Conservation (phyloP, 2,113 vertebrate genomes). For the Xiphophorus hellerii region DNA sequence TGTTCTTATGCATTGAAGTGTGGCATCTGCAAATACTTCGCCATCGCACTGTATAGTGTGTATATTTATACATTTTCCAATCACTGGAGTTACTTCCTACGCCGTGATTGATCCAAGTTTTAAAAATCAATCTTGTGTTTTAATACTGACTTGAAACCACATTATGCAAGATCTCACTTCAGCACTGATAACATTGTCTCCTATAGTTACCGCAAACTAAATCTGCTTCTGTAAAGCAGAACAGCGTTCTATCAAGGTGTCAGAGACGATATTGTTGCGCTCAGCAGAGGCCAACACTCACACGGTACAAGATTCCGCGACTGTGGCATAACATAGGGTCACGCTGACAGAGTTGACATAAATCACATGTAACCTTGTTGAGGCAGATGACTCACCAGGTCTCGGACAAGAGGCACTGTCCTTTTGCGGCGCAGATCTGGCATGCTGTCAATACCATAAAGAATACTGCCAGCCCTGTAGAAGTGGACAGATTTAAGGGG, state of each 20-base stretch:
- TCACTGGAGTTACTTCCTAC: too few relatives aligned
- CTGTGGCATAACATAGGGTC: slow-evolving; percentile 54
- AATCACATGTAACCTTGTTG: slow-evolving; percentile 77
- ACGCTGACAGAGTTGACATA: slow-evolving; percentile 66
- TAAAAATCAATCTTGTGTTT: too few relatives aligned
- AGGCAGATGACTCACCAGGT: slow-evolving; percentile 90
- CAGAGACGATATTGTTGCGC: slow-evolving; percentile 32
- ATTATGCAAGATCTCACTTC: too few relatives aligned
- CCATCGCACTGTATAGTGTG: too few relatives aligned
- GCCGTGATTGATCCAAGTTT: too few relatives aligned
- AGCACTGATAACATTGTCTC: not conserved
- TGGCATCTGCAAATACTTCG: too few relatives aligned
- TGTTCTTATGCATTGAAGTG: too few relatives aligned
- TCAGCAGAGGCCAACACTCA: slow-evolving; percentile 40
- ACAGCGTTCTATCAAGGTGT: slow-evolving; percentile 11
- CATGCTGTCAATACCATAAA: slow-evolving; percentile 99
- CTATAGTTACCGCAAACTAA: slow-evolving; percentile 14
- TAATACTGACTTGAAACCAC: too few relatives aligned
- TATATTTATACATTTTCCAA: too few relatives aligned
- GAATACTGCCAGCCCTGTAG: slow-evolving; percentile 86
- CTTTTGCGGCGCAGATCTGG: slow-evolving; percentile 97
- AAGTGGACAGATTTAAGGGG: slow-evolving; percentile 76
- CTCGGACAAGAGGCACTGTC: slow-evolving; percentile 93
- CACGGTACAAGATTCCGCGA: slow-evolving; percentile 45
- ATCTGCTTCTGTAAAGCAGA: slow-evolving; percentile 15